These are phyloP conservation scores for Charaxes varanes DNA, from an alignment of 1,140 invertebrate genomes.

Conservation along the genomic window DNA sequence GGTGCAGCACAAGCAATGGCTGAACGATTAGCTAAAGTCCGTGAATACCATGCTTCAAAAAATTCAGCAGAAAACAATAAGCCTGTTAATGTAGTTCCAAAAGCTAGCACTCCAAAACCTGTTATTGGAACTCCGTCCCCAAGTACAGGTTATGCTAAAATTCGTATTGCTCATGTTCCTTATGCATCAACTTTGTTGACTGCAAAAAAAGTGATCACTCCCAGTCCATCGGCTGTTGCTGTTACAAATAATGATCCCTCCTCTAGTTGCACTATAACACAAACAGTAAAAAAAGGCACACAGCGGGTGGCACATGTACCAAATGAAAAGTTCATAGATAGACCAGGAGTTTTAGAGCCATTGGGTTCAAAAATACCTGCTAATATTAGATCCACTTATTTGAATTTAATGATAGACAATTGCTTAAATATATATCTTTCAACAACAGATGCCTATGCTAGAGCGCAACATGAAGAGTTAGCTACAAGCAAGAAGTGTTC, in stretches of 20 bases:
- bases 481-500: conserved; percentile 85
- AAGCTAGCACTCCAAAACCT: conserved; percentile 30
- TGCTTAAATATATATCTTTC: conserved; percentile 85
- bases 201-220: conserved; percentile 57
- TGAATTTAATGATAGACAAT: conserved; percentile 91
- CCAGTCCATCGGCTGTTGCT: conserved; percentile 22
- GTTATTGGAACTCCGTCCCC: conserved; percentile 21
- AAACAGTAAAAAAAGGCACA: conserved; percentile 80
- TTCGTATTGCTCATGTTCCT: conserved; percentile 72
- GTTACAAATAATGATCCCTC: conserved; percentile 37
- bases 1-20: conserved; percentile 64
- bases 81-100: conserved; percentile 22
- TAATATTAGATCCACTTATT: conserved; percentile 88
- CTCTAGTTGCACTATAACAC: conserved; percentile 75
- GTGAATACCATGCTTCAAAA: conserved; percentile 61
- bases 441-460: conserved; percentile 82
- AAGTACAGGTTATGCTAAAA: conserved; percentile 42
- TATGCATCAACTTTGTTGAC: conserved; percentile 67
- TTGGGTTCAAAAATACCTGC: conserved; percentile 87
- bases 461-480: conserved; percentile 85
- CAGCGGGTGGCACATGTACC: conserved; percentile 81
- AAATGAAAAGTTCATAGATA: conserved; percentile 69
- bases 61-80: conserved; percentile 24
- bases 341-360: conserved; percentile 77
- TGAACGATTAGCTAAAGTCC: conserved; percentile 63